Conservation (phyloP, 2,888 invertebrate species). For the Argynnis bischoffii region DNA sequence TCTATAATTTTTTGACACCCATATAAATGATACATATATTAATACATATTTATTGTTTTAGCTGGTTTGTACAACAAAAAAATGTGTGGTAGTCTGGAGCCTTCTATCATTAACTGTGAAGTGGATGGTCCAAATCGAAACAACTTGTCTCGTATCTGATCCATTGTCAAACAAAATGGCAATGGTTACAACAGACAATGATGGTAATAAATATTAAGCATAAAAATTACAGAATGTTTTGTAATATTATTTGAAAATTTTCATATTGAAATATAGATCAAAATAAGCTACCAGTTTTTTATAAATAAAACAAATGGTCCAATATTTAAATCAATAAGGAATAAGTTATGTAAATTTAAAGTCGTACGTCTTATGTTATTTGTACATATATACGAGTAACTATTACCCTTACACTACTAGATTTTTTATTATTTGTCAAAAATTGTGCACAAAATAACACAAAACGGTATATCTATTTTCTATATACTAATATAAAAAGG, state of each 20-base stretch:
- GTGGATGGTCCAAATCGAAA: slow-evolving; percentile 83
- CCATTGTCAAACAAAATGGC: slow-evolving; percentile 86
- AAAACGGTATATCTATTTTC: no score
- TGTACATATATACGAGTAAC: no score
- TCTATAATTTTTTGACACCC: no score
- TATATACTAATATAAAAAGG: no score
- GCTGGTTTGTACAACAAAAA: slow-evolving; percentile 79
- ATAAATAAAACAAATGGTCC: no score
- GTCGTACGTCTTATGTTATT: no score
- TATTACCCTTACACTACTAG: no score
- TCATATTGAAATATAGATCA: not conserved
- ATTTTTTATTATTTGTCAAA: no score
- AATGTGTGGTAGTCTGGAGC: slow-evolving; percentile 87
- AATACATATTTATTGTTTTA: slow-evolving; percentile 43
- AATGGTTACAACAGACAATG: slow-evolving; percentile 83
- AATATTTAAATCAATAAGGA: no score
- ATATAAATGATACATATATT: no score
- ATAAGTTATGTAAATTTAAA: no score
- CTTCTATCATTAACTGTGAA: slow-evolving; percentile 85
- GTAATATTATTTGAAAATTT: not conserved
- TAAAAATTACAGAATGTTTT: not conserved
- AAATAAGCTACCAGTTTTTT: not conserved
- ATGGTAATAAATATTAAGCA: slow-evolving; percentile 72
- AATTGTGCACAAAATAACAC: no score
- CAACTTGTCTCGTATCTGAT: slow-evolving; percentile 77